These are phyloP conservation scores for Catharus minimus DNA, from an alignment of 2,113 vertebrate genomes.

Conservation along the genomic window DNA sequence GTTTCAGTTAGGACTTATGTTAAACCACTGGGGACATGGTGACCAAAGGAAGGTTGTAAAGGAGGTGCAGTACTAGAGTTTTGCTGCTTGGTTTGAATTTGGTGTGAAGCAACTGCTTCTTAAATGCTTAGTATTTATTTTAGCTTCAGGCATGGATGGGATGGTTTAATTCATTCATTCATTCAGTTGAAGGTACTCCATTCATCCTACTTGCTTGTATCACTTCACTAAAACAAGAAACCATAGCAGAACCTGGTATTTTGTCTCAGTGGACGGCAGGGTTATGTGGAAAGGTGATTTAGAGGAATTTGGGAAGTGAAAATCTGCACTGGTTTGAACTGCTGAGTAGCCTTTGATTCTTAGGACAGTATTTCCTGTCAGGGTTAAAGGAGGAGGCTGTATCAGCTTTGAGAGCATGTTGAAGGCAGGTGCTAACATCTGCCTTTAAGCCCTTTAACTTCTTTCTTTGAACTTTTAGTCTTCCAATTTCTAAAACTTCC, in stretches of 20 bases:
- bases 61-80: not conserved
- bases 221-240: not conserved
- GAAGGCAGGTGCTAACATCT: not conserved
- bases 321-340: not conserved
- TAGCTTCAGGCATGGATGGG: not conserved
- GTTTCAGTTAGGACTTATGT: not conserved
- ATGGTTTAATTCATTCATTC: not conserved
- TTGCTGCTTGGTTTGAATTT: not conserved
- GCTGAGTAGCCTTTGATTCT: not conserved
- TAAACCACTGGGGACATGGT: not conserved
- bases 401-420: not conserved
- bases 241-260: not conserved
- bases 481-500: not conserved
- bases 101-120: not conserved
- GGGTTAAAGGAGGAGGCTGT: not conserved
- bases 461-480: not conserved
- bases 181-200: not conserved
- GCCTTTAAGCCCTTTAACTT: not conserved
- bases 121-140: not conserved
- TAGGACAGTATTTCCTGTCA: not conserved
- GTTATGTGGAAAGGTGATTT: not conserved
- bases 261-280: not conserved
- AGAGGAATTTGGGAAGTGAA: not conserved
- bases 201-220: not conserved
- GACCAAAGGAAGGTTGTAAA: not conserved